These are phyloP conservation scores for Anodontia alba DNA, from an alignment of 2,888 invertebrate genomes.

Conservation along the genomic window DNA sequence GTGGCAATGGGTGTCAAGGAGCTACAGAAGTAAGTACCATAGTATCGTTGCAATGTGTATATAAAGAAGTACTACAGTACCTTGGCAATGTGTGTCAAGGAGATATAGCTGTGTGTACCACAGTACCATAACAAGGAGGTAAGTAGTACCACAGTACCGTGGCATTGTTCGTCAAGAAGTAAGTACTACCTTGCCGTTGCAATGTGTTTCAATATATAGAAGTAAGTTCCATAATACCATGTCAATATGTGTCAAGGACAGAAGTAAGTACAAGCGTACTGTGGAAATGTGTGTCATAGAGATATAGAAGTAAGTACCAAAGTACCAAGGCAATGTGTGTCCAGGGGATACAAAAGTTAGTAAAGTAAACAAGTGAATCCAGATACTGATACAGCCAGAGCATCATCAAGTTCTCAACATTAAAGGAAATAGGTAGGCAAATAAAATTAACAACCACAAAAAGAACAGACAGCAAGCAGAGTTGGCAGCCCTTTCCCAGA, in stretches of 20 bases:
- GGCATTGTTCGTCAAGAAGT: too few species aligned
- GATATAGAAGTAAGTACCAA: slow-evolving; percentile 74
- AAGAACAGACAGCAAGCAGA: too few species aligned
- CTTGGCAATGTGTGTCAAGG: slow-evolving; percentile 70
- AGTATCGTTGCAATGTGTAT: slow-evolving; percentile 70
- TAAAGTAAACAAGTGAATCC: too few species aligned
- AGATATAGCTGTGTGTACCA: slow-evolving; percentile 76
- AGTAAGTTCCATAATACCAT: too few species aligned
- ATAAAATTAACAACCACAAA: too few species aligned
- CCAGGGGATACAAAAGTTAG: slow-evolving; percentile 70
- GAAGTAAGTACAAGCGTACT: slow-evolving; percentile 73
- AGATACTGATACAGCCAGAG: too few species aligned
- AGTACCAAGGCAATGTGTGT: slow-evolving; percentile 70
- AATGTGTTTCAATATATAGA: too few species aligned
- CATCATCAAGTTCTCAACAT: too few species aligned
- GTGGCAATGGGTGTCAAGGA: too few species aligned
- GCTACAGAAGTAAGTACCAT: slow-evolving; percentile 73
- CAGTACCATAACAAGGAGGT: slow-evolving; percentile 68
- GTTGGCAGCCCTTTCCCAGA: too few species aligned
- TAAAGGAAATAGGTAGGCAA: too few species aligned
- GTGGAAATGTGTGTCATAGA: slow-evolving; percentile 72
- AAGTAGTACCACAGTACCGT: slow-evolving; percentile 72
- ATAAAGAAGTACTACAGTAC: slow-evolving; percentile 73
- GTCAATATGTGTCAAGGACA: slow-evolving; percentile 80
- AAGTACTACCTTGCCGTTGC: too few species aligned